phyloP scores from a whole-genome alignment of 1,140 invertebrate species.

The Tetramorium simillimum region DNA sequence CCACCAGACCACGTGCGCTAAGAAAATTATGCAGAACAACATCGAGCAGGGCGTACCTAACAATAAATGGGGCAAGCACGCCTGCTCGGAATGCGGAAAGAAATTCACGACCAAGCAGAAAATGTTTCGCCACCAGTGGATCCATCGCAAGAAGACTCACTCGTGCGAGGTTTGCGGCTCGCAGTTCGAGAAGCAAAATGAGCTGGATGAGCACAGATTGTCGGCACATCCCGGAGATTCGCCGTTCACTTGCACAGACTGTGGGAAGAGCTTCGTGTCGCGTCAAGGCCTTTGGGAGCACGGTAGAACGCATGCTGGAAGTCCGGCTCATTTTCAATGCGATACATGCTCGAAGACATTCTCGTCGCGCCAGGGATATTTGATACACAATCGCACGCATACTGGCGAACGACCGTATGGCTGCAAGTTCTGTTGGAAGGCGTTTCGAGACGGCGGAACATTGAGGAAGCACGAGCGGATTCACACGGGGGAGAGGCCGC shows the following conservation, averaged over 20 bases:
- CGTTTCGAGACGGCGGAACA: conserved; percentile 88
- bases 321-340: conserved; percentile 86
- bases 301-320: conserved; percentile 83
- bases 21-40: conserved; percentile 80
- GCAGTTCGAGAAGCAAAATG: conserved; percentile 83
- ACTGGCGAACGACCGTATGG: conserved; percentile 89
- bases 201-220: conserved; percentile 83
- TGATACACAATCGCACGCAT: conserved; percentile 88
- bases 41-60: conserved; percentile 74
- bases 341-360: conserved; percentile 85
- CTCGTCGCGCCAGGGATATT: conserved; percentile 88
- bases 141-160: conserved; percentile 85
- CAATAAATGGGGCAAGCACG: conserved; percentile 82
- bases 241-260: conserved; percentile 83
- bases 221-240: conserved; percentile 83
- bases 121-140: conserved; percentile 86
- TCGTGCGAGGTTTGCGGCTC: conserved; percentile 84
- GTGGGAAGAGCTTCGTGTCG: conserved; percentile 85
- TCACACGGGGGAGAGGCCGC: conserved; percentile 89
- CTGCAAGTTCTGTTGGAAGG: conserved; percentile 93
- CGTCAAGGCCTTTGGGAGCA: conserved; percentile 86
- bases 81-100: conserved; percentile 84
- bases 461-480: conserved; percentile 88
- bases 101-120: conserved; percentile 86
- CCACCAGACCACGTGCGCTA: conserved; percentile 82